These are phyloP conservation scores for Oncorhynchus keta DNA, from an alignment of 2,113 vertebrate genomes.

Conservation along the genomic window DNA sequence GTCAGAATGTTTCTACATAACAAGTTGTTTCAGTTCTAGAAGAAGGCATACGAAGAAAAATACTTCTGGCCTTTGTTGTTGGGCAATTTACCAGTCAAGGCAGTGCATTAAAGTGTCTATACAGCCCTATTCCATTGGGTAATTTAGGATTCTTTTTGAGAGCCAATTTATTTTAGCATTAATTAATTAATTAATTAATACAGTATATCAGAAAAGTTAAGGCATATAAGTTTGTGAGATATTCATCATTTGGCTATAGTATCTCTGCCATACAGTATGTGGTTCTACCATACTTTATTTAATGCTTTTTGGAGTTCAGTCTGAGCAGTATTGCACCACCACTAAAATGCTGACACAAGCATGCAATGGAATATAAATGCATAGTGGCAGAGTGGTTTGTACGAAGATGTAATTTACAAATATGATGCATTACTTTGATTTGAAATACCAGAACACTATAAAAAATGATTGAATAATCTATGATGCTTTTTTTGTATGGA, in stretches of 20 bases:
- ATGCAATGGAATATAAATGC: not conserved
- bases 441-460: not conserved
- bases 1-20: not conserved
- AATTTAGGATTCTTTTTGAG: conserved; percentile 10
- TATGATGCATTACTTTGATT: too few relatives aligned
- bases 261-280: not conserved
- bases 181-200: too few relatives aligned
- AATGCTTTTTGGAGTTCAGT: not conserved
- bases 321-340: too few relatives aligned
- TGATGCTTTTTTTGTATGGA: not conserved
- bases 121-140: not conserved
- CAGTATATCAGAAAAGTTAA: conserved; percentile 1
- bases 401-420: not conserved
- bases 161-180: conserved; percentile 11
- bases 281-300: not conserved
- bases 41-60: not conserved
- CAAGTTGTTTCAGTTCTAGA: not conserved
- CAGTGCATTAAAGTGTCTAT: not conserved
- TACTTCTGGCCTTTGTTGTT: not conserved
- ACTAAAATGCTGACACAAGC: too few relatives aligned
- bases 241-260: not conserved
- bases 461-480: not conserved
- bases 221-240: not conserved
- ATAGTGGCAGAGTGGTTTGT: not conserved
- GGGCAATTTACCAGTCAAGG: not conserved